A percentile compares a stretch with the other conserved stretches of the same genome.
Evolutionary conservation across 1,140 invertebrate genomes (phyloP).

Genomic region (Penaeus chinensis): DNA sequence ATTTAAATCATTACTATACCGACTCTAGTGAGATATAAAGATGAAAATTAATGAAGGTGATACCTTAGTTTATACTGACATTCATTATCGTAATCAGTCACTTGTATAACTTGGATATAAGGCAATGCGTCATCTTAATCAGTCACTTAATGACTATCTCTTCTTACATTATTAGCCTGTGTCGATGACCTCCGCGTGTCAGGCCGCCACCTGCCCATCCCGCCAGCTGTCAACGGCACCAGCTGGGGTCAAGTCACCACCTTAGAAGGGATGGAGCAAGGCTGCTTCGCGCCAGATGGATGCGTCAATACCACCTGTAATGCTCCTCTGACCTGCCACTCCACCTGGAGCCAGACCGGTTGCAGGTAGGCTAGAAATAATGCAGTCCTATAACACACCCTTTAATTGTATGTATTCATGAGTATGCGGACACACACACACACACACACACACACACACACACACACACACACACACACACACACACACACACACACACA

Average conservation of each 20-base stretch:
- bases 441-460: too few species aligned
- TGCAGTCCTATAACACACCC: neutral
- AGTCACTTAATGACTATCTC: too few species aligned
- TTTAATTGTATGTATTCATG: neutral
- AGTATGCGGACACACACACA: neutral
- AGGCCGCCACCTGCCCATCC: slow-evolving; percentile 3
- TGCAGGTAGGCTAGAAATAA: slow-evolving; percentile 16
- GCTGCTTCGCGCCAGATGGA: neutral
- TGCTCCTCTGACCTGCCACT: slow-evolving; percentile 10
- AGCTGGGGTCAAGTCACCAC: slow-evolving; percentile 38
- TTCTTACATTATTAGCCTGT: neutral
- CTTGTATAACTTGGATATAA: too few species aligned
- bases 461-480: neutral
- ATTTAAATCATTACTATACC: too few species aligned
- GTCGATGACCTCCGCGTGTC: slow-evolving; percentile 32
- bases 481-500: neutral
- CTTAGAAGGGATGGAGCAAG: slow-evolving; percentile 6
- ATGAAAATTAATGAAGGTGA: too few species aligned
- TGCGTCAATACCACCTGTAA: slow-evolving; percentile 13
- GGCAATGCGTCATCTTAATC: too few species aligned
- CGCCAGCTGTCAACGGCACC: slow-evolving; percentile 24
- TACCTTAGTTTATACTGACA: too few species aligned
- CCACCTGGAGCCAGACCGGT: slow-evolving; percentile 6
- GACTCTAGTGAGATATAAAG: too few species aligned
- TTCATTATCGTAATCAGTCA: too few species aligned